phyloP scores from a whole-genome alignment of 2,113 vertebrate species.

The Colaptes auratus region DNA sequence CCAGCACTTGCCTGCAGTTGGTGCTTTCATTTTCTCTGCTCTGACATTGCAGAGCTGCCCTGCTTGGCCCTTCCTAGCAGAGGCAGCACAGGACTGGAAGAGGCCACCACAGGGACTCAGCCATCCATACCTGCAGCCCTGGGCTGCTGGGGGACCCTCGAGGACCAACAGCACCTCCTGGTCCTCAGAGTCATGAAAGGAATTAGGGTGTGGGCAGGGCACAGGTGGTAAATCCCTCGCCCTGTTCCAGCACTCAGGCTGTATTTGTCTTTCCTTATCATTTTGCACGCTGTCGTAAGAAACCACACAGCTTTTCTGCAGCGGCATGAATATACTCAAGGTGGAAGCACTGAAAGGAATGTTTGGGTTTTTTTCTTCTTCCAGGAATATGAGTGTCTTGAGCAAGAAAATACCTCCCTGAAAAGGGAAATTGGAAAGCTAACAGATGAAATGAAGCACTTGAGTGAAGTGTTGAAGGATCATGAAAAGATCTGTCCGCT shows the following conservation, averaged over 20 bases:
- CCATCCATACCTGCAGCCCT: background rate
- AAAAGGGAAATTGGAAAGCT: constrained; percentile 89
- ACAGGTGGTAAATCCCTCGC: rapidly evolving
- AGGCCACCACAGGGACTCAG: background rate
- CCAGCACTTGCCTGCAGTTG: background rate
- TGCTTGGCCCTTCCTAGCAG: background rate
- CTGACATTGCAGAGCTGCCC: background rate
- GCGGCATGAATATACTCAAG: background rate
- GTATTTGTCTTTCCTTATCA: background rate
- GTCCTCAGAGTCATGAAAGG: background rate
- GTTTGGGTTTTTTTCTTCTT: background rate
- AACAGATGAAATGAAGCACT: constrained; percentile 86
- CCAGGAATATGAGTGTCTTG: constrained; percentile 89
- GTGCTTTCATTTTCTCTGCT: constrained; percentile 8
- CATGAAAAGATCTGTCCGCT: constrained; percentile 89
- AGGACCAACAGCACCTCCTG: background rate
- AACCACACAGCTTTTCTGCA: background rate
- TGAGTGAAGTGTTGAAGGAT: constrained; percentile 83
- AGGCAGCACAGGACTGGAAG: background rate
- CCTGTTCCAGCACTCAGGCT: background rate
- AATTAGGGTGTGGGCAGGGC: rapidly evolving
- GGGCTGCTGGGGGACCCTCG: background rate
- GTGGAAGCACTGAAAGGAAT: constrained; percentile 31
- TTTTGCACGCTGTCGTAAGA: background rate
- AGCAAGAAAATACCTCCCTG: constrained; percentile 88